These are phyloP conservation scores for Theonella swinhoei DNA, from an alignment of 37 sponge, comb jelly and placozoan species.

Conservation along the genomic window DNA sequence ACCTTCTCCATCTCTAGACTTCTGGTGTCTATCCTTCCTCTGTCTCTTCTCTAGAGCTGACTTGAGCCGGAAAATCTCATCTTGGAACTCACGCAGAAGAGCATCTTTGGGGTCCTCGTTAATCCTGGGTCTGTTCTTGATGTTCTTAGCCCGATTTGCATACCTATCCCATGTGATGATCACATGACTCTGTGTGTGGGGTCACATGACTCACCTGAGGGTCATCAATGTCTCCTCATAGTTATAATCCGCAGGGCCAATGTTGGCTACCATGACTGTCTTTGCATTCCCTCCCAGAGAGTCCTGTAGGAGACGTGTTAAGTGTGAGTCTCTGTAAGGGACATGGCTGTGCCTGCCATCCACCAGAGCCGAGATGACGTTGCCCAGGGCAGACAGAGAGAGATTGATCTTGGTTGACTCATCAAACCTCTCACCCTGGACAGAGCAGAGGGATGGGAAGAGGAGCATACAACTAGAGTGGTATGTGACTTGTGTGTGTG, in stretches of 20 bases:
- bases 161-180: constrained; percentile 58
- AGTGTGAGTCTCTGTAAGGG: constrained; percentile 96
- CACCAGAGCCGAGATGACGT: constrained; percentile 97
- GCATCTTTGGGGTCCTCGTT: constrained; percentile 99
- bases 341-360: constrained; percentile 87
- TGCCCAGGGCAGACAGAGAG: constrained; percentile 96
- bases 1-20: too few relatives aligned
- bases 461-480: too few relatives aligned
- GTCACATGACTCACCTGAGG: constrained; percentile 63
- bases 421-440: constrained; percentile 88
- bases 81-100: constrained; percentile 90
- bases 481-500: neutral
- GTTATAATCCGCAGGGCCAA: constrained; percentile 98
- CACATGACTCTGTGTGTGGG: neutral
- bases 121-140: constrained; percentile 98
- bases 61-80: constrained; percentile 80
- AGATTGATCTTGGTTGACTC: constrained; percentile 98
- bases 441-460: neutral
- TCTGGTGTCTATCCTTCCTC: constrained; percentile 21
- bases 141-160: constrained; percentile 98
- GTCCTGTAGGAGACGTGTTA: constrained; percentile 96
- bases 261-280: constrained; percentile 97
- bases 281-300: constrained; percentile 97
- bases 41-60: constrained; percentile 69
- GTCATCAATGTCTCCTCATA: constrained; percentile 96